These are phyloP conservation scores for Oryzias dopingdopingensis DNA, from an alignment of 2,797 vertebrate species.

Conservation along the genomic window DNA sequence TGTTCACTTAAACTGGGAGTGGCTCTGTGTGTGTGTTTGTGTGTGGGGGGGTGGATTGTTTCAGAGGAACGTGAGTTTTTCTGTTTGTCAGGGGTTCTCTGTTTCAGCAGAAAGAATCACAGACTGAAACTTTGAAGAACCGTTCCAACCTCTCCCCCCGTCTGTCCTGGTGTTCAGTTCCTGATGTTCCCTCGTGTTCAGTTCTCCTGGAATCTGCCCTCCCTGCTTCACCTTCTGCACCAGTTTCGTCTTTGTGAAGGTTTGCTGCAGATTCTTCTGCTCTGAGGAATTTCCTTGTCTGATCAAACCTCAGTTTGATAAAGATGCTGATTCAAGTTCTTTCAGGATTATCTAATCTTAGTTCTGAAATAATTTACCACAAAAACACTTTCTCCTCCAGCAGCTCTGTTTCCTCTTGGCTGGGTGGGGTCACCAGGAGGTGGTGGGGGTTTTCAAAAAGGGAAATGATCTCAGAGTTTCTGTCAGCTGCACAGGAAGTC, in stretches of 20 bases:
- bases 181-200: too few species aligned
- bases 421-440: constrained; percentile 21
- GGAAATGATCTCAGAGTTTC: constrained; percentile 73
- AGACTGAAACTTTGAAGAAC: too few species aligned
- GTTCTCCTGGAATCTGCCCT: too few species aligned
- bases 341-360: not conserved
- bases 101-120: too few species aligned
- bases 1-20: constrained; percentile 1
- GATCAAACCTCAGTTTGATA: too few species aligned
- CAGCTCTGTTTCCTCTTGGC: constrained; percentile 2
- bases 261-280: too few species aligned
- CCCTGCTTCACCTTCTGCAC: too few species aligned
- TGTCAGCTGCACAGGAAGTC: constrained; percentile 76
- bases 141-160: too few species aligned
- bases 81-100: too few species aligned
- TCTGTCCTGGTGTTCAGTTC: too few species aligned
- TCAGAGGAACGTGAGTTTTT: not conserved
- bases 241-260: too few species aligned
- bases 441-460: constrained; percentile 33
- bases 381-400: constrained; percentile 10
- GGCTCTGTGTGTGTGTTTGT: not conserved
- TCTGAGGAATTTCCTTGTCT: too few species aligned
- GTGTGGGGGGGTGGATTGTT: not conserved
- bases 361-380: not conserved
- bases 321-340: not conserved